Evolutionary conservation across 2,888 invertebrate genomes (phyloP), one percentile per base, ranked within the genome.

Genomic region (Euzetes globulus): DNA sequence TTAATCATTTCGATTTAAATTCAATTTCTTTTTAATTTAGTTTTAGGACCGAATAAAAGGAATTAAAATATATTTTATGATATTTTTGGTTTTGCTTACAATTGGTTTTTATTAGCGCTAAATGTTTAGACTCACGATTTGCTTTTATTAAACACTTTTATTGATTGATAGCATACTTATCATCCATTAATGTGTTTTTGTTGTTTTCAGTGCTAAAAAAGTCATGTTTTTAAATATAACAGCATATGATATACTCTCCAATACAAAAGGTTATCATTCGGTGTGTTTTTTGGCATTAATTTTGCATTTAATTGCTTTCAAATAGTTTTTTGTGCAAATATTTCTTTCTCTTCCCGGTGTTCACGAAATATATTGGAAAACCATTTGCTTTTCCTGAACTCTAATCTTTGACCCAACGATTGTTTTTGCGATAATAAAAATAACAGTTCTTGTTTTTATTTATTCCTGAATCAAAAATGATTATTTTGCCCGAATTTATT

Each of bases 101-200:
- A 13, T 58, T 58, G 22, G 15, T 50, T 50, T 50, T 50, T 50
- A n/a, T 50, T 58, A 22, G 29, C 19, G 29, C 17, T 58, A 58
- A 58, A 58, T 58, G 58, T 58, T 58, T 58, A 27, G 27, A 58
- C 27, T 27, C 58, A 58, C 58, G 58, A 58, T 22, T 58, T 5
- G 27, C 13, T 58, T 58, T 19, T 29, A 27, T 58, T 58, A 58
- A 58, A 25, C 27, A 58, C 4, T 11, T 27, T 27, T 27, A 58
- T 58, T 58, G 58, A 58, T 58, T 58, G 58, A 58, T 58, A 55
- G 55, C 17, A 22, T 29, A 58, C 22, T 58, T 58, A 58, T 58
- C 58, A 27, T 58, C 22, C 58, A 58, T 58, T 58, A 58, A 55
- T 33, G 33, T 33, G 22, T 29, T 58, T 58, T 58, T 25, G 58